Base-by-base conservation (phyloP, 1,140 invertebrate genomes). In the Dreissena rostriformis region DNA sequence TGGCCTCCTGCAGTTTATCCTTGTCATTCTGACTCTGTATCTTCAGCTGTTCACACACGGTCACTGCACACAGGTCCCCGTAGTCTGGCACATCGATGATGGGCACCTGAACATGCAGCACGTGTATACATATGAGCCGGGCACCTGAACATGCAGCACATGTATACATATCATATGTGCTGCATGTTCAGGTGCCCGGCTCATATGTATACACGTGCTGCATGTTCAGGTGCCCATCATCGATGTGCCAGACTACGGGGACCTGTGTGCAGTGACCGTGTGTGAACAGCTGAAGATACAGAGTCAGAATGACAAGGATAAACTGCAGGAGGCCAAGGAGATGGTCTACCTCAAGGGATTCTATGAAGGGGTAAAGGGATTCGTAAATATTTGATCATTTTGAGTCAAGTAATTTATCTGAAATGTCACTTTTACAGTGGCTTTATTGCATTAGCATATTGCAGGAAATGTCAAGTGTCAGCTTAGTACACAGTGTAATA, bases 21-120 rank as follows among this genome's bases (percentile, higher is more conserved):
- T 96, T 96, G 91, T 99, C 99, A 94, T 99, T 99, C 94, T 99
- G 98, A 91, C 97, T 98, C 92, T 98, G 97, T 89, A 99, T 98
- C 94, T 99, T 99, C 14, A 99, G 94, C 88, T 96, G 95, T 26
- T 99, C 96, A 92, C 98, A 99, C 0, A 97, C 94, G 87, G 95
- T 95, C 0, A 97, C 96, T 1, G 98, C 99, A 86, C 96, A 94
- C 10, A 99, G 94, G 85, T 96, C 96, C 4, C 98, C 98, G 90
- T 96, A 96, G 29, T 96, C 98, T 0, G 98, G 97, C 49, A 99
- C 96, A 88, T 99, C 96, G 70, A 99, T 96, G 71, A 99, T 98
- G 5, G 98, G 96, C 52, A 99, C 94, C 92, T n/a, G n/a, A n/a
- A n/a, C n/a, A n/a, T n/a, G n/a, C n/a, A n/a, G n/a, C n/a, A n/a